Conservation (phyloP, 2,113 vertebrate species). For the Vulpes ferrilata region DNA sequence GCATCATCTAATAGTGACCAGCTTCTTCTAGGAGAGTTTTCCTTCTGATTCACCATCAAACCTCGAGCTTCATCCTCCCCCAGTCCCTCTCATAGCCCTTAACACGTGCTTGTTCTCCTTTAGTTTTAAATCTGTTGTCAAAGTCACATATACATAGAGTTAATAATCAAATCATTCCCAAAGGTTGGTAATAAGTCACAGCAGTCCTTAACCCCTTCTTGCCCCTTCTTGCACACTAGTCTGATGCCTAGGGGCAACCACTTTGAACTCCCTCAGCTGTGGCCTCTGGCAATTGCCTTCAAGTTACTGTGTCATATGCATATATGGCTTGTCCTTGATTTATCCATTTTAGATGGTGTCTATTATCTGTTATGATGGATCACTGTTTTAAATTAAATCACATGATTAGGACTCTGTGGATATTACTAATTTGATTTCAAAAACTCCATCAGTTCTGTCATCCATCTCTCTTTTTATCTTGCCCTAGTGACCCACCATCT, state of each 20-base stretch:
- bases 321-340: neutral
- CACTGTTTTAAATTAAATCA: slow-evolving; percentile 56
- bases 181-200: neutral
- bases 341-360: slow-evolving; percentile 10
- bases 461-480: neutral
- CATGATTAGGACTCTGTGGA: neutral
- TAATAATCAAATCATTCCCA: neutral
- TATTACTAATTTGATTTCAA: neutral
- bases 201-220: neutral
- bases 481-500: neutral
- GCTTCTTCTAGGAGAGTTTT: neutral
- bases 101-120: neutral
- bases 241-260: neutral
- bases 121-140: neutral
- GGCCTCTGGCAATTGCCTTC: neutral
- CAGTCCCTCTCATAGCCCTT: neutral
- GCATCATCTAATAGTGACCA: neutral
- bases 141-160: neutral
- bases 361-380: slow-evolving; percentile 40
- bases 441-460: neutral
- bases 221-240: too few relatives aligned
- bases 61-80: neutral
- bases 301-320: accelerated
- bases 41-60: accelerated
- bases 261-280: slow-evolving; percentile 27